A percentile compares a stretch with the other conserved stretches of the same genome.
Conservation (phyloP, 2,797 vertebrate genomes). For the Dromococcyx pavoninus region DNA sequence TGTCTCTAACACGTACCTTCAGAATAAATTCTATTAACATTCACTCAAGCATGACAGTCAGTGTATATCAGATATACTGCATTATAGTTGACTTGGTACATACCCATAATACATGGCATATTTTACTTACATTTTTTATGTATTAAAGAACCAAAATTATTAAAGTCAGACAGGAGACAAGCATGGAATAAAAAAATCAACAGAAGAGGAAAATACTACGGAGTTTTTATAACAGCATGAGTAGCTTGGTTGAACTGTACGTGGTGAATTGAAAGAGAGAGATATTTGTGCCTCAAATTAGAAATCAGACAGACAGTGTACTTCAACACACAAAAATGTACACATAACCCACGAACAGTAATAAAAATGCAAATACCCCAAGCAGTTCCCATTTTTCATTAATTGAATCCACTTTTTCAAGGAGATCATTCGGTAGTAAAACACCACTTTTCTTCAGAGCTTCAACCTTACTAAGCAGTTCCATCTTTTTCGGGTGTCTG, state of each 20-base stretch:
- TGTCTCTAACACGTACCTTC: constrained; percentile 81
- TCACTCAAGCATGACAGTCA: constrained; percentile 82
- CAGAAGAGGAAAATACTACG: constrained; percentile 67
- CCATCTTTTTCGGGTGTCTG: constrained; percentile 86
- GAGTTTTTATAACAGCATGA: constrained; percentile 73
- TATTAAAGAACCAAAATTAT: constrained; percentile 82
- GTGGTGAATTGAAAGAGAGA: constrained; percentile 76
- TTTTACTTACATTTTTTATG: constrained; percentile 81
- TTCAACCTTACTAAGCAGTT: constrained; percentile 89
- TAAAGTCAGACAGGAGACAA: constrained; percentile 77
- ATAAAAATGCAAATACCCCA: constrained; percentile 88
- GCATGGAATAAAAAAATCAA: constrained; percentile 69
- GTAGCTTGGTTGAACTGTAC: constrained; percentile 78
- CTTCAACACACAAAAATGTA: constrained; percentile 80
- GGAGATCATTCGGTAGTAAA: constrained; percentile 84
- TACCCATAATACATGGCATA: constrained; percentile 78
- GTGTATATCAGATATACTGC: constrained; percentile 83
- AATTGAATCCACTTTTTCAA: constrained; percentile 88
- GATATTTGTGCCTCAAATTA: constrained; percentile 82
- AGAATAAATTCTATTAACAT: constrained; percentile 84
- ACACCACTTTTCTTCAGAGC: constrained; percentile 85
- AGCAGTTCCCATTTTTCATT: constrained; percentile 92
- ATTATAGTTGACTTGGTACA: constrained; percentile 83
- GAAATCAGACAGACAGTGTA: constrained; percentile 80
- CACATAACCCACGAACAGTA: constrained; percentile 80